A percentile compares a stretch with the other conserved stretches of the same genome.
Conservation (phyloP, 2,888 invertebrate genomes). For the Halictus ligatus region DNA sequence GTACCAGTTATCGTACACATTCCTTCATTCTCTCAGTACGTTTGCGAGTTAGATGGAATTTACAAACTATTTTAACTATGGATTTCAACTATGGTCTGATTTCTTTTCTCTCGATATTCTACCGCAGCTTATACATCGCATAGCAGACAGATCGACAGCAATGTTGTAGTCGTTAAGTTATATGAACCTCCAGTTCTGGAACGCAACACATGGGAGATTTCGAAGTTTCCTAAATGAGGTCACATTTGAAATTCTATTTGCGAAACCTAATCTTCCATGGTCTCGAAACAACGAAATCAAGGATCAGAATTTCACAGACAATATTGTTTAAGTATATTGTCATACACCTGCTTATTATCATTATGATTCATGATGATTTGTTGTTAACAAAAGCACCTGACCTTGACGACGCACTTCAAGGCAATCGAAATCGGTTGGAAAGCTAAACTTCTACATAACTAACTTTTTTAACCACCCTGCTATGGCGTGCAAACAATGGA, state of each 20-base stretch:
- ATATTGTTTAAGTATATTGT: constrained; percentile 10
- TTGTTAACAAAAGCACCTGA: too few species aligned
- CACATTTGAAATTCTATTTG: constrained; percentile 55
- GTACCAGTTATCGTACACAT: background rate
- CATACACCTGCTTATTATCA: background rate
- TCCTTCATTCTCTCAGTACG: background rate
- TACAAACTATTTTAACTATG: background rate
- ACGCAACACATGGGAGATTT: constrained; percentile 38
- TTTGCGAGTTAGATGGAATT: too few species aligned
- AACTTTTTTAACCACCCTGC: too few species aligned
- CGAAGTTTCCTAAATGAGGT: constrained; percentile 47
- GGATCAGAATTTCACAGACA: background rate
- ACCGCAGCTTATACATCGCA: background rate
- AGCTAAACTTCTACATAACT: too few species aligned
- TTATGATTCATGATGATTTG: too few species aligned
- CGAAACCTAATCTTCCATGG: constrained; percentile 48
- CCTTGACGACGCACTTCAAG: too few species aligned
- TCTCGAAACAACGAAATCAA: constrained; percentile 17
- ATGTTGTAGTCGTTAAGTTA: background rate
- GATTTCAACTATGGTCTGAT: background rate
- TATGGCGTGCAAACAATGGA: too few species aligned
- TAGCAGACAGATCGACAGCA: background rate
- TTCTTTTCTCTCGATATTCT: background rate
- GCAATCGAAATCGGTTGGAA: too few species aligned
- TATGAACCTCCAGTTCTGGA: constrained; percentile 14